Conservation (phyloP, 2,797 vertebrate species). For the Chelidonichthys spinosus region DNA sequence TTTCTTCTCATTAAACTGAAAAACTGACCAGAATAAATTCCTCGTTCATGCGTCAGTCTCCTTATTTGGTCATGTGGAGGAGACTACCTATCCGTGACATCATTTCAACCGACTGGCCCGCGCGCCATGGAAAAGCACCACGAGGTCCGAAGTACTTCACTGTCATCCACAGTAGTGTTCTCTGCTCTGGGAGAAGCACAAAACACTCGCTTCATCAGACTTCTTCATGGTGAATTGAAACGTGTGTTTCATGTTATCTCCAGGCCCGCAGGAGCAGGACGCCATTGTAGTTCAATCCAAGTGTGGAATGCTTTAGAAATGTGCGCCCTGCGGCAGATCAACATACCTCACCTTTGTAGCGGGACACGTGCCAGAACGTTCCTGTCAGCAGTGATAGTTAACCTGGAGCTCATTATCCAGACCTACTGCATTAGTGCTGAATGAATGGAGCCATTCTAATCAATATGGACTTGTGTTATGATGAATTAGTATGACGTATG, state of each 20-base stretch:
- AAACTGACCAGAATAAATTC: background rate
- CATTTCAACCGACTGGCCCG: background rate
- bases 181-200: background rate
- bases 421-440: background rate
- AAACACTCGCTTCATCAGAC: background rate
- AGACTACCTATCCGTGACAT: slow-evolving; percentile 40
- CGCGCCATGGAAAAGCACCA: slow-evolving; percentile 8
- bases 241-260: background rate
- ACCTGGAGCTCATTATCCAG: background rate
- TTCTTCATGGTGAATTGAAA: background rate
- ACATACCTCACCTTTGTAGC: background rate
- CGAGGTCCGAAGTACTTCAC: background rate
- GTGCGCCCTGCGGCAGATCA: background rate
- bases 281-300: background rate
- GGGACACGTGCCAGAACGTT: background rate
- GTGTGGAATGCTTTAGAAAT: background rate
- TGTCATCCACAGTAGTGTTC: background rate
- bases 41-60: slow-evolving; percentile 38
- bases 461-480: background rate
- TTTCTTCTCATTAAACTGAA: background rate
- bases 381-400: background rate
- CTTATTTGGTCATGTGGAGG: slow-evolving; percentile 72
- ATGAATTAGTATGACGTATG: background rate
- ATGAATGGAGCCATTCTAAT: background rate
- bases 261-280: too few species aligned